Evolutionary conservation across 2,888 invertebrate species (phyloP).

Genomic region (Drosophila anomelani): DNA sequence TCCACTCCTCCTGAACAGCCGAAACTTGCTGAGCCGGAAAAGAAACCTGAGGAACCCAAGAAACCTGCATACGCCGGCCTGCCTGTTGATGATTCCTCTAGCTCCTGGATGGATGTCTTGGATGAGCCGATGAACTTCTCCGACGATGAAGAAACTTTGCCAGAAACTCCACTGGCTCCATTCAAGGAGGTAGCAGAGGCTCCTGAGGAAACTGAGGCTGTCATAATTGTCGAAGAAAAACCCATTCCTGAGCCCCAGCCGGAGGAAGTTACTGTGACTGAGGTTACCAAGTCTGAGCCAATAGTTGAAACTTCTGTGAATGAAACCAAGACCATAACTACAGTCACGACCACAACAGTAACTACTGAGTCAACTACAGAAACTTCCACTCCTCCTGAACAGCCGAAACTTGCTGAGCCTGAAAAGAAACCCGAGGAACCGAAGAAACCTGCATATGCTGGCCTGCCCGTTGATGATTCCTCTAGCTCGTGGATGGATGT

Average conservation of each 20-base stretch:
- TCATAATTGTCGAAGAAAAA: constrained; percentile 54
- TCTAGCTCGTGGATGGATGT: no score
- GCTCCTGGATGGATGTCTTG: constrained; percentile 29
- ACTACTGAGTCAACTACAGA: no score
- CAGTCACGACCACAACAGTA: constrained; percentile 27
- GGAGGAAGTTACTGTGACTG: neutral
- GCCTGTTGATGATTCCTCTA: constrained; percentile 71
- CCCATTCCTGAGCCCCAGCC: neutral
- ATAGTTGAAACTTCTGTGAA: constrained; percentile 22
- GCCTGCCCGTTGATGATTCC: no score
- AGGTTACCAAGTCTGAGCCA: constrained; percentile 2
- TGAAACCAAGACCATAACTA: constrained; percentile 16
- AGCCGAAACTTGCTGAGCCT: no score
- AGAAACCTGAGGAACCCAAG: constrained; percentile 42
- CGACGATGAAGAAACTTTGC: constrained; percentile 16
- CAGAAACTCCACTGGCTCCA: constrained; percentile 41
- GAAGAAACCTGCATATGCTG: no score
- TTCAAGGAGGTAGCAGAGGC: neutral
- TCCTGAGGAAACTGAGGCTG: constrained; percentile 70
- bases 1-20: neutral
- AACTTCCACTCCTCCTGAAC: no score
- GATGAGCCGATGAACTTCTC: constrained; percentile 5
- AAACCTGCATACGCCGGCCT: constrained; percentile 68
- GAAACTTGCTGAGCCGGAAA: constrained; percentile 32
- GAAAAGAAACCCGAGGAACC: no score